Percentiles rank a stretch among this genome's conserved stretches.
phyloP scores from a whole-genome alignment of 2,797 vertebrate genomes.

The Lacerta bilineata region DNA sequence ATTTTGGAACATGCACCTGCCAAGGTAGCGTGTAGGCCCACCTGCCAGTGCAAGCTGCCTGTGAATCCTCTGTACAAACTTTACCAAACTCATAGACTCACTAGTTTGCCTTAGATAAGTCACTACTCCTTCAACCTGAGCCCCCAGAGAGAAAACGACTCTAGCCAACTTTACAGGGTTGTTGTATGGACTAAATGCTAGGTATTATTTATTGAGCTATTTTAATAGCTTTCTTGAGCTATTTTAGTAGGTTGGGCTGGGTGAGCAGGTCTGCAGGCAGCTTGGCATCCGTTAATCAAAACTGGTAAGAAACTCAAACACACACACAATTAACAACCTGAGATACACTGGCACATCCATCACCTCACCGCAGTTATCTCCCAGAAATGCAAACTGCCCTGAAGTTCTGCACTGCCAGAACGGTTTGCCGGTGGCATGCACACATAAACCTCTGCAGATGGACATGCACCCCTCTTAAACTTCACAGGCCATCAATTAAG shows the following conservation, averaged over 20 bases:
- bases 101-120: neutral
- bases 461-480: slow-evolving; percentile 50
- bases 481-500: slow-evolving; percentile 51
- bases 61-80: neutral
- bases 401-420: slow-evolving; percentile 44
- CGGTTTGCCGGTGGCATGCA: neutral
- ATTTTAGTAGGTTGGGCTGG: slow-evolving; percentile 27
- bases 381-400: slow-evolving; percentile 53
- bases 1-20: neutral
- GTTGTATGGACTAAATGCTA: neutral
- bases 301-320: slow-evolving; percentile 38
- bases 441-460: neutral
- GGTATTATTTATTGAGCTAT: neutral
- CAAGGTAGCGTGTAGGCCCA: neutral
- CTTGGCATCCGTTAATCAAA: slow-evolving; percentile 53
- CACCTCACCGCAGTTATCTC: slow-evolving; percentile 1
- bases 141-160: neutral
- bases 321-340: slow-evolving; percentile 24
- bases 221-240: slow-evolving; percentile 1
- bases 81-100: neutral
- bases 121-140: neutral
- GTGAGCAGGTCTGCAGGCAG: slow-evolving; percentile 19
- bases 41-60: neutral
- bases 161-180: neutral
- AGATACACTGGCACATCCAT: slow-evolving; percentile 9